Percentiles rank a stretch among this genome's conserved stretches.
These are phyloP conservation scores for Paedocypris micromegethes DNA, from an alignment of 2,797 vertebrate species.

Conservation along the genomic window DNA sequence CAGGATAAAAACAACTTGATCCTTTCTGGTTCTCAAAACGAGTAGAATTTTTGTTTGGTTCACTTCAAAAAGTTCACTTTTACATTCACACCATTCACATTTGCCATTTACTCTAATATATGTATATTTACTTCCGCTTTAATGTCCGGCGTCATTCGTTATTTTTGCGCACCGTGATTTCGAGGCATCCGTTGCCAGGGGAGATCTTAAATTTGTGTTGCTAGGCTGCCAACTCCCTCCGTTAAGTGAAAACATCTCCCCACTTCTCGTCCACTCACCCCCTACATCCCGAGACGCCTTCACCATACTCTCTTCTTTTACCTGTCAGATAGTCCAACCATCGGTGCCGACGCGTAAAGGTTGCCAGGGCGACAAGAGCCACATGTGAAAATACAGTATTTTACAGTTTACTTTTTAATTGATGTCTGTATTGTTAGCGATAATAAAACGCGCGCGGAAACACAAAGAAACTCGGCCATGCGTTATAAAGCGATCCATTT, in stretches of 20 bases:
- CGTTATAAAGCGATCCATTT: constrained; percentile 9
- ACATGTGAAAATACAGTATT: constrained; percentile 40
- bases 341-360: constrained; percentile 72
- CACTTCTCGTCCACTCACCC: constrained; percentile 47
- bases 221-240: constrained; percentile 74
- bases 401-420: neutral
- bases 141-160: no score
- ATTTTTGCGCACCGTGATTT: no score
- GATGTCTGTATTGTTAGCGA: neutral
- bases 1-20: no score
- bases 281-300: constrained; percentile 39
- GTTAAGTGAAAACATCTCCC: constrained; percentile 62
- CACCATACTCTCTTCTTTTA: constrained; percentile 50
- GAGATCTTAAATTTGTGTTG: constrained; percentile 73
- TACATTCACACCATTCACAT: no score
- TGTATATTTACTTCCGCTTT: no score
- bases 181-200: constrained; percentile 63
- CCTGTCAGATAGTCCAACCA: constrained; percentile 76
- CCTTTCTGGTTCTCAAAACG: no score
- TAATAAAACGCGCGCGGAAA: neutral
- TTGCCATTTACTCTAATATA: no score
- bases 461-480: neutral
- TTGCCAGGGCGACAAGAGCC: constrained; percentile 65
- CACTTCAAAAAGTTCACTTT: no score
- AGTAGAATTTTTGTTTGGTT: no score